These are phyloP conservation scores for Procambarus virginalis DNA, from an alignment of 1,140 invertebrate genomes.

Conservation along the genomic window DNA sequence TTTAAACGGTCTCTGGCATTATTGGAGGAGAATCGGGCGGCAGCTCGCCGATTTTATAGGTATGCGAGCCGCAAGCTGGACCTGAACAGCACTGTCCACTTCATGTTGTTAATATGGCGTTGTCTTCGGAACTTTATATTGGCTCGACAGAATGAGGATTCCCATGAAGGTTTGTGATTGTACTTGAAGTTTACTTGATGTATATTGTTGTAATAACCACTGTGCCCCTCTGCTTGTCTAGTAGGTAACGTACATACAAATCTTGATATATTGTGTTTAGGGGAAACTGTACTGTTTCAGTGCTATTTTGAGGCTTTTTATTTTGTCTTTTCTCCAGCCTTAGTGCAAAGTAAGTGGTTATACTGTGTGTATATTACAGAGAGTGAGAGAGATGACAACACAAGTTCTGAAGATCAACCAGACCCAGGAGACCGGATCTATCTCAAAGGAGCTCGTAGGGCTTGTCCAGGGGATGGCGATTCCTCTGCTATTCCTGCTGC, in stretches of 20 bases:
- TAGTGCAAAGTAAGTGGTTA: not conserved
- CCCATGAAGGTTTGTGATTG: not conserved
- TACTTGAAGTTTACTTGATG: too few relatives aligned
- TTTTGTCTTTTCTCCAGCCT: not conserved
- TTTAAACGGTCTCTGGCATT: constrained; percentile 72
- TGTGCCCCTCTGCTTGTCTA: too few relatives aligned
- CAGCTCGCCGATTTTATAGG: constrained; percentile 73
- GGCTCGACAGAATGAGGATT: not conserved
- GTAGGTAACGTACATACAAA: too few relatives aligned
- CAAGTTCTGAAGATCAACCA: not conserved
- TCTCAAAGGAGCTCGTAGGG: not conserved
- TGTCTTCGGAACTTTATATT: constrained; percentile 39
- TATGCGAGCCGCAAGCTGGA: constrained; percentile 67
- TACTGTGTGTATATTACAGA: not conserved
- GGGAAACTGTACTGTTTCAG: too few relatives aligned
- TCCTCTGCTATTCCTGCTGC: not conserved
- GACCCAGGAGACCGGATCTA: not conserved
- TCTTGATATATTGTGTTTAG: too few relatives aligned
- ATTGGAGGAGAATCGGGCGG: constrained; percentile 72
- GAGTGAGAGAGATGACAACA: not conserved
- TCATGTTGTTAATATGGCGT: constrained; percentile 62
- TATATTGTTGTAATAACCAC: too few relatives aligned
- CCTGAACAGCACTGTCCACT: constrained; percentile 47
- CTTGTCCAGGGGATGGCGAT: not conserved
- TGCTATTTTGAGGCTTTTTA: too few relatives aligned